Conservation (phyloP, 2,888 invertebrate species). For the Morinoia aosen region DNA sequence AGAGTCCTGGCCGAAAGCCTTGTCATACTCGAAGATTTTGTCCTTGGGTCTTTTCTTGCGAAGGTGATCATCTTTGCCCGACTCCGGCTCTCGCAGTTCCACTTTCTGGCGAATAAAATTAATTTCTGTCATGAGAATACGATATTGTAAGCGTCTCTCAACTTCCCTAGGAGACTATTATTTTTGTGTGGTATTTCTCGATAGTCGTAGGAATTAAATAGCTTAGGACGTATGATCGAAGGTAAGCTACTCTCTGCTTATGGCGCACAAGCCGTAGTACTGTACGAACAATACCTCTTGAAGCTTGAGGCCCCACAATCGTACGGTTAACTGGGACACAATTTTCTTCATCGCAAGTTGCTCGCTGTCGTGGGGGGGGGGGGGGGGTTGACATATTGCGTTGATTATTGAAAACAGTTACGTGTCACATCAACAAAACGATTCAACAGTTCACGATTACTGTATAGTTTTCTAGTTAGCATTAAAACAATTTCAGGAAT, state of each 20-base stretch:
- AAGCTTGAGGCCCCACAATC: not conserved
- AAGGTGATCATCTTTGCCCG: slow-evolving; percentile 76
- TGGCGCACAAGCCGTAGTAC: not conserved
- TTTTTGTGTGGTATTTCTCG: not conserved
- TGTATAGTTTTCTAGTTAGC: too few relatives aligned
- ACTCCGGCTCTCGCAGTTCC: slow-evolving; percentile 79
- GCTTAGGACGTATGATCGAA: not conserved
- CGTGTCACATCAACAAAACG: too few relatives aligned
- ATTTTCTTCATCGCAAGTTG: not conserved
- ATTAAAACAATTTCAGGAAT: too few relatives aligned
- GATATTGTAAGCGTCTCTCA: not conserved
- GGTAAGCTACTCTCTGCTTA: not conserved
- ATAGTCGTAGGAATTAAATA: not conserved
- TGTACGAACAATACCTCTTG: not conserved
- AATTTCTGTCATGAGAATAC: not conserved
- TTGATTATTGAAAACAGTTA: not conserved
- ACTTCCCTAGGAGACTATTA: not conserved
- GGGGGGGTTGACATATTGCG: too few relatives aligned
- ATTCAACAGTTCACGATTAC: too few relatives aligned
- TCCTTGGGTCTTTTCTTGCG: slow-evolving; percentile 81
- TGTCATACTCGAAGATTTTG: slow-evolving; percentile 90
- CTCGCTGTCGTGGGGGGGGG: not conserved
- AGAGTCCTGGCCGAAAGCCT: slow-evolving; percentile 88
- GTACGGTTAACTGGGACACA: not conserved
- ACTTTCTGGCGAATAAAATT: slow-evolving; percentile 75